A percentile compares a stretch with the other conserved stretches of the same genome.
phyloP scores from a whole-genome alignment of 1,140 invertebrate genomes.

The Bombus haemorrhoidalis region DNA sequence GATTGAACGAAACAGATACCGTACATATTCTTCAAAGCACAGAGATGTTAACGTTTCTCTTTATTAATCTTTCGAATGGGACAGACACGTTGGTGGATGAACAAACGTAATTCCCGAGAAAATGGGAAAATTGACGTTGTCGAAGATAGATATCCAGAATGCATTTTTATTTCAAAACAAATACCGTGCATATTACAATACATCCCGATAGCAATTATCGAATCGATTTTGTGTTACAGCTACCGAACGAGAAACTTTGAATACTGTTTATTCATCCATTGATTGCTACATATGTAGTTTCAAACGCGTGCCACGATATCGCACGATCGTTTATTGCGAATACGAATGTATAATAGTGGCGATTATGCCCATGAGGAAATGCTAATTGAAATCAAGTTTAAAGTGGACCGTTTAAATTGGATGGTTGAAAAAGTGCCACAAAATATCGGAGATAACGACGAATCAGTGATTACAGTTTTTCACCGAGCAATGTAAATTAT shows the following conservation, averaged over 20 bases:
- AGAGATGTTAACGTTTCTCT: accelerated
- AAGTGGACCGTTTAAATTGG: too few relatives aligned
- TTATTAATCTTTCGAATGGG: background rate
- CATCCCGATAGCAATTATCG: background rate
- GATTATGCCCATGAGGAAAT: background rate
- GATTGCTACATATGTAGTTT: background rate
- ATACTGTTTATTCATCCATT: conserved; percentile 17
- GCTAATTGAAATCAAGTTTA: background rate
- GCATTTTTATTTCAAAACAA: too few relatives aligned
- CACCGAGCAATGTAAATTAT: too few relatives aligned
- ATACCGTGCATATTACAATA: background rate
- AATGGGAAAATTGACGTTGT: too few relatives aligned
- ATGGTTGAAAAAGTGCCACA: background rate
- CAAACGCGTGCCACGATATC: background rate
- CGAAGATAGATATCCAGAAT: too few relatives aligned
- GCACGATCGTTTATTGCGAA: background rate
- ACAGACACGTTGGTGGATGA: too few relatives aligned
- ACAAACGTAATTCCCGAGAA: background rate
- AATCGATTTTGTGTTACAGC: background rate
- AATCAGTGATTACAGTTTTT: too few relatives aligned
- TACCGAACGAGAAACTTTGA: conserved; percentile 14
- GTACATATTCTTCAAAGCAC: background rate
- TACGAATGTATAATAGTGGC: background rate
- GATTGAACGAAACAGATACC: background rate
- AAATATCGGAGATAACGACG: background rate